Conservation (phyloP, 2,888 invertebrate species). For the Drosophila incognita region DNA sequence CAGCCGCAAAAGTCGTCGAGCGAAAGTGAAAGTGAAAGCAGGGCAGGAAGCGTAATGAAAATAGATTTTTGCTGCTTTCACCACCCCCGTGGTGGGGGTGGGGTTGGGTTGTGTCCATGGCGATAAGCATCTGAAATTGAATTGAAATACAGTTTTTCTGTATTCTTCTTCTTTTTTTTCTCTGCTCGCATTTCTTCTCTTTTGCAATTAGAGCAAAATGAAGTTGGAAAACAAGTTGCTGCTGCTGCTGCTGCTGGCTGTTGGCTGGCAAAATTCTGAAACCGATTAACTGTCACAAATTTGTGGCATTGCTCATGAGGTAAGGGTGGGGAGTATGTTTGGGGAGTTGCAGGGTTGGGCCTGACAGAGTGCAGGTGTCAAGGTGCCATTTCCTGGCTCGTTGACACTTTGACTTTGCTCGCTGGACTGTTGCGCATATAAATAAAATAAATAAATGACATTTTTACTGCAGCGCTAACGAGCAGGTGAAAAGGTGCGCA, state of each 20-base stretch:
- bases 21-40: constrained; percentile 9
- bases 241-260: too few relatives aligned
- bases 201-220: constrained; percentile 66
- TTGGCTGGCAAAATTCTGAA: constrained; percentile 2
- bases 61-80: constrained; percentile 63
- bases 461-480: constrained; percentile 50
- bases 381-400: constrained; percentile 44
- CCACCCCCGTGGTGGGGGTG: background rate
- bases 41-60: constrained; percentile 59
- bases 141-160: constrained; percentile 69
- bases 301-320: constrained; percentile 1
- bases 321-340: background rate
- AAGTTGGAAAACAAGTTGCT: constrained; percentile 39
- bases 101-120: constrained; percentile 29
- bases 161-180: background rate
- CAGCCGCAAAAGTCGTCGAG: constrained; percentile 64
- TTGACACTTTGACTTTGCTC: constrained; percentile 47
- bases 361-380: constrained; percentile 36
- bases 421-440: background rate
- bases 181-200: background rate
- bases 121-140: constrained; percentile 72
- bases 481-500: constrained; percentile 55
- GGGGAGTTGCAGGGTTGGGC: background rate
- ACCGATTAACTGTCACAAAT: constrained; percentile 43
- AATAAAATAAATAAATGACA: constrained; percentile 4